Evolutionary conservation across 2,113 vertebrate species (phyloP), one percentile per base, ranked within the genome.

Genomic region (Tyrannus savana): DNA sequence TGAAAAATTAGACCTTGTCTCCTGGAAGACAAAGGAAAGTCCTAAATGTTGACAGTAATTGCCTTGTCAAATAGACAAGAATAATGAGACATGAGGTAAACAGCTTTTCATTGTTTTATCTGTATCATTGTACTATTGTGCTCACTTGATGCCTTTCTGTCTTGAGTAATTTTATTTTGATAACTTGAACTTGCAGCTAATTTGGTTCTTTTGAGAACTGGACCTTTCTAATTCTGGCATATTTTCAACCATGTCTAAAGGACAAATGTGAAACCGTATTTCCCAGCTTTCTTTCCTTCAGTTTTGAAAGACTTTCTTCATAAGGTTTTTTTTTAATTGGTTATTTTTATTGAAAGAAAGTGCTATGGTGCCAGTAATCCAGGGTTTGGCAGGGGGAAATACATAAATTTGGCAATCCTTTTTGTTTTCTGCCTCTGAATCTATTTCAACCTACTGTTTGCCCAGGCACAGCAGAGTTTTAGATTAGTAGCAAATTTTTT

Each of bases 1-100:
- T 80, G 37, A 89, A 88, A 87, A 94, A 84, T 88, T 90, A 93
- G 69, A 71, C 55, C 35, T 80, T 76, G 39, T 89, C 59, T 92
- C n/a, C 64, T 76, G 33, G 50, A 89, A 87, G 77, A 80, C 17
- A 19, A 13, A 55, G 42, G 28, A 37, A 79, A 59, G 18, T 91
- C 35, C 35, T 80, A 90, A 80, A 72, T 59, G 69, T 69, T 88
- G 72, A 64, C 55, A 76, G 47, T 89, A 92, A 72, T 88, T 92
- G 75, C 41, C 68, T 86, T 88, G 79, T 82, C 83, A 91, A 88
- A 68, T 74, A 72, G 44, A 88, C 7, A 6, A 84, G 62, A 84
- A 53, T 76, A 90, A n/a, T 0, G 1, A 79, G 67, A 71, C 21
- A 31, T 83, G 67, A 86, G 67, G 52, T 80, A 72, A 96, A 88